phyloP scores from a whole-genome alignment of 2,797 vertebrate genomes.

The Rhinogobio ventralis region DNA sequence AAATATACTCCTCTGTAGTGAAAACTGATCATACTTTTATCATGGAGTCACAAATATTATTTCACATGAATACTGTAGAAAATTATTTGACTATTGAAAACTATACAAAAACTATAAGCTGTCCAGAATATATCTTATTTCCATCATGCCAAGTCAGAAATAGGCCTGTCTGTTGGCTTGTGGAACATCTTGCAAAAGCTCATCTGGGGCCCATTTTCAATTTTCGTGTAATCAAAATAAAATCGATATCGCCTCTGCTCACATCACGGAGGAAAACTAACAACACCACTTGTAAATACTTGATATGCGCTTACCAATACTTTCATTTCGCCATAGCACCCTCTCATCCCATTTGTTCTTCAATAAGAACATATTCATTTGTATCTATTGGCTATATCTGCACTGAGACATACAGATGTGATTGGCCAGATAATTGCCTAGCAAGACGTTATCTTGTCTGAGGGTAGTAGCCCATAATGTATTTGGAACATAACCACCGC shows the following conservation, averaged over 20 bases:
- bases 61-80: not conserved
- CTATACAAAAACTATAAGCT: not conserved
- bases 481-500: conserved; percentile 55
- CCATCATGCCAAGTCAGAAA: not conserved
- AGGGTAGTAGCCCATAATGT: not conserved
- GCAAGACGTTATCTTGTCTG: not conserved
- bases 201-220: conserved; percentile 36
- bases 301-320: not conserved
- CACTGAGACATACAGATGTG: not conserved
- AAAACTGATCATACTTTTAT: not conserved
- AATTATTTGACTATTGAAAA: not conserved
- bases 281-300: conserved; percentile 5
- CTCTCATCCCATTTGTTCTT: not conserved
- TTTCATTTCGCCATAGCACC: not conserved
- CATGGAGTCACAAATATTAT: not conserved
- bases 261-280: conserved; percentile 32
- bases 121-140: not conserved
- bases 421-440: not conserved
- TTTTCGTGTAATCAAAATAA: conserved; percentile 41
- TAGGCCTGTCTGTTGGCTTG: not conserved
- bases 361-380: not conserved
- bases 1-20: not conserved
- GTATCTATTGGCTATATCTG: not conserved
- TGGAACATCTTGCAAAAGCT: conserved; percentile 17
- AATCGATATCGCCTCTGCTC: conserved; percentile 26